phyloP scores from a whole-genome alignment of 2,113 vertebrate species.

The Catagonus wagneri region DNA sequence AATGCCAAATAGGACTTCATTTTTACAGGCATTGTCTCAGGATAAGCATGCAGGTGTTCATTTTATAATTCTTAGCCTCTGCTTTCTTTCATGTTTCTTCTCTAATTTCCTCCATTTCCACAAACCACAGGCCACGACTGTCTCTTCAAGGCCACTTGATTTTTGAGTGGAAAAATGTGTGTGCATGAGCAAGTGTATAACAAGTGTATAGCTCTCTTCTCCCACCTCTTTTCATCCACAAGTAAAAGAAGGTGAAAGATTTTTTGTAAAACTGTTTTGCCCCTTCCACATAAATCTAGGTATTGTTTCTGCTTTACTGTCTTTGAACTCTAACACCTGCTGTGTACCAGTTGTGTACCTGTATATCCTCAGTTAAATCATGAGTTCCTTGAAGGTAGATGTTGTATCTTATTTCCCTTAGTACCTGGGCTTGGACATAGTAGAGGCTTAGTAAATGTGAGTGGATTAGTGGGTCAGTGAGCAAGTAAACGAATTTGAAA shows the following conservation, averaged over 20 bases:
- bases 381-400: neutral
- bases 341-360: neutral
- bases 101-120: neutral
- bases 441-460: neutral
- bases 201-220: neutral
- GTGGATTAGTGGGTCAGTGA: neutral
- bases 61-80: neutral
- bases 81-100: conserved; percentile 25
- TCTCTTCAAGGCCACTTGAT: conserved; percentile 5
- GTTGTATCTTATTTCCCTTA: neutral
- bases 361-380: neutral
- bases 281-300: neutral
- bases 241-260: neutral
- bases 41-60: neutral
- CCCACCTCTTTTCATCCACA: neutral
- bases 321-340: neutral
- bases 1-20: neutral
- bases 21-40: neutral
- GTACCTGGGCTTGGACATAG: neutral
- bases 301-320: conserved; percentile 9
- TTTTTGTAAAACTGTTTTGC: neutral
- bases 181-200: neutral
- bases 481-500: neutral
- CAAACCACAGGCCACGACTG: neutral
- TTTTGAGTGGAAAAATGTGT: neutral